Evolutionary conservation across 2,113 vertebrate species (phyloP).

Genomic region (Lamprologus speciosus): DNA sequence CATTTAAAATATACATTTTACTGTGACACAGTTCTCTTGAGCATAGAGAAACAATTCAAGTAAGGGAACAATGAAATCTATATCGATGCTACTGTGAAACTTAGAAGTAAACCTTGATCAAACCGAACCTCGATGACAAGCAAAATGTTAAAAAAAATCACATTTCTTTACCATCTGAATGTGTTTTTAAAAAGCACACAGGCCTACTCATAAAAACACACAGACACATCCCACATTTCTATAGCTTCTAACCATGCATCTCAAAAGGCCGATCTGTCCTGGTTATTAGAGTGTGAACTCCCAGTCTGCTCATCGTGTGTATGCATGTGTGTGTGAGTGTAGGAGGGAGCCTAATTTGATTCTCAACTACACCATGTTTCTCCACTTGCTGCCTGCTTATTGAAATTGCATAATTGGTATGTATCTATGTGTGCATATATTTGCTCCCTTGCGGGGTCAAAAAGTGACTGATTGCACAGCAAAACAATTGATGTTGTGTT

Average conservation of each 20-base stretch:
- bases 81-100: background rate
- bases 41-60: background rate
- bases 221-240: background rate
- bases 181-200: background rate
- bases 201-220: background rate
- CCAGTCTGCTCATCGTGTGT: constrained; percentile 29
- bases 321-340: constrained; percentile 4
- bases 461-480: background rate
- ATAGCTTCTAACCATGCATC: background rate
- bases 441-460: background rate
- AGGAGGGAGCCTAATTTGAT: constrained; percentile 43
- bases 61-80: background rate
- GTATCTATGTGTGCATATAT: background rate
- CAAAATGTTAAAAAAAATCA: background rate
- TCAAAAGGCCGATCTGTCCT: constrained; percentile 41
- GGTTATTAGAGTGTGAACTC: constrained; percentile 47
- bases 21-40: background rate
- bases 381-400: constrained; percentile 30
- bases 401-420: constrained; percentile 36
- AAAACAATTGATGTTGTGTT: background rate
- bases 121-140: background rate
- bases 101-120: background rate
- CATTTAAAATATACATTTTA: background rate
- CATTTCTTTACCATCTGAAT: background rate
- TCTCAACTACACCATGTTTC: constrained; percentile 29